A percentile compares a stretch with the other conserved stretches of the same genome.
These are phyloP conservation scores for Acestrorhynchus altus DNA, from an alignment of 2,797 vertebrate species.

Conservation along the genomic window DNA sequence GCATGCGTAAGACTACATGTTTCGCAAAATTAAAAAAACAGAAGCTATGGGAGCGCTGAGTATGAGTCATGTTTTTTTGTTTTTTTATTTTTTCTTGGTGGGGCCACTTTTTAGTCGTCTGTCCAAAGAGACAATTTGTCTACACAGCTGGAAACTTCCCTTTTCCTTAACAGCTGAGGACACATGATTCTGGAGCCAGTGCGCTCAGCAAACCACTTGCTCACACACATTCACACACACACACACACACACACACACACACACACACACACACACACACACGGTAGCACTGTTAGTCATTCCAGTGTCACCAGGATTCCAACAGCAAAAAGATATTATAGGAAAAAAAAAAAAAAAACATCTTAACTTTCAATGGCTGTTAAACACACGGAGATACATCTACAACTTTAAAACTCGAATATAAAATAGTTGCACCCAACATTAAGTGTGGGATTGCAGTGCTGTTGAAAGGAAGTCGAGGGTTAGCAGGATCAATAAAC, in stretches of 20 bases:
- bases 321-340: too few species aligned
- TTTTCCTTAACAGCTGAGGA: slow-evolving; percentile 33
- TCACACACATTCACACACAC: not conserved
- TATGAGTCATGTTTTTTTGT: slow-evolving; percentile 1
- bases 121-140: slow-evolving; percentile 47
- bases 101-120: slow-evolving; percentile 22
- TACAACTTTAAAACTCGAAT: too few species aligned
- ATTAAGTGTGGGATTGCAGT: too few species aligned
- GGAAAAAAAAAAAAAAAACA: too few species aligned
- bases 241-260: too few species aligned
- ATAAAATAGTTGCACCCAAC: too few species aligned
- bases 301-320: too few species aligned
- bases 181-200: not conserved
- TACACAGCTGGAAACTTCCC: slow-evolving; percentile 40
- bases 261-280: too few species aligned
- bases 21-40: not conserved
- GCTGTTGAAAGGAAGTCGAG: too few species aligned
- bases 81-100: slow-evolving; percentile 26
- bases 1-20: not conserved
- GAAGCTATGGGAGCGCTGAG: not conserved
- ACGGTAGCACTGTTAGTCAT: not conserved
- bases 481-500: too few species aligned
- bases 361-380: too few species aligned
- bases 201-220: not conserved
- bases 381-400: too few species aligned